Evolutionary conservation across 2,888 invertebrate genomes (phyloP), one percentile per base, ranked within the genome.

Genomic region (Eupsilia transversa): DNA sequence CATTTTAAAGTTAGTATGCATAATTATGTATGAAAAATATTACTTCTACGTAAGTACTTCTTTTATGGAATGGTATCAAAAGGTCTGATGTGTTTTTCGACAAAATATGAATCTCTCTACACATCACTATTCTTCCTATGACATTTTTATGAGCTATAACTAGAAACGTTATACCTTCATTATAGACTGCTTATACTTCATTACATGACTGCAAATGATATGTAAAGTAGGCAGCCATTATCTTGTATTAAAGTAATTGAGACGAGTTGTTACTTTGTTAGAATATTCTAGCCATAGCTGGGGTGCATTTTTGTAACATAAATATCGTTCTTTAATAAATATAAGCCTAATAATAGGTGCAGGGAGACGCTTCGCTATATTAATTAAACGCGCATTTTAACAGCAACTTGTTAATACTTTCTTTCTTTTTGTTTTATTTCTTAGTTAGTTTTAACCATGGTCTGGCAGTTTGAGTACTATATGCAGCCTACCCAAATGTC

Each of bases 81-180:
- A n/a, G 2, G 5, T 20, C 6, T 30, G 14, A 38, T n/a, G 33
- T 17, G n/a, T n/a, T 54, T 23, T 35, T 61, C 10, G 0, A 23
- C 12, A 35, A 20, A 7, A 67, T 66, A 66, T 57, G 33, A 30
- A 7, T 0, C 12, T 23, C 33, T 3, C 35, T 61, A 1, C 1
- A 30, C 35, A 59, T 54, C 57, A 69, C 64, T 79, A 57, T 43
- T 70, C n/a, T 52, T 72, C 23, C 23, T 61, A 46, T 54, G 54
- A 69, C 54, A 46, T 74, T 74, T 82, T 82, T 77, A 85, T 69
- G 73, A 85, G 43, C 54, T 59, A 56, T 59, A 68, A 52, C n/a
- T 27, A 63, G 54, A 54, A 68, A 46, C 33, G 27, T 63, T 69
- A 57, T 74, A 12, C 35, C 59, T 67, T 80, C 67, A 72, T 71